phyloP scores from a whole-genome alignment of 2,888 invertebrate species.

The Halictus quadricinctus region DNA sequence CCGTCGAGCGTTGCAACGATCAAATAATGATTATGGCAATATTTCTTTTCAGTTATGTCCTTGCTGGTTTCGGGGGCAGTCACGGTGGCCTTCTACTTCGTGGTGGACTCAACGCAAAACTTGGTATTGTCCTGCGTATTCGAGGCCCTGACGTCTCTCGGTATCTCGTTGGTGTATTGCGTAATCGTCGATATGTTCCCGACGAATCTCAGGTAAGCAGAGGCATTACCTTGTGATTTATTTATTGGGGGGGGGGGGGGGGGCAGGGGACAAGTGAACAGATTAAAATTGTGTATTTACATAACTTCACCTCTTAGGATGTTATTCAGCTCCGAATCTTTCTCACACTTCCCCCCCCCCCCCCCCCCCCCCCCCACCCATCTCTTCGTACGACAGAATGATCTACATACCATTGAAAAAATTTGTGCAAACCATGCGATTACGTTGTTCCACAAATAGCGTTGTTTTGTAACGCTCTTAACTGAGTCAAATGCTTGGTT shows the following conservation, averaged over 20 bases:
- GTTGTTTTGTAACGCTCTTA: background rate
- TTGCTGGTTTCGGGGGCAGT: constrained; percentile 89
- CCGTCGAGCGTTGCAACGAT: background rate
- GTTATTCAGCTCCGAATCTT: background rate
- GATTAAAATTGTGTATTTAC: background rate
- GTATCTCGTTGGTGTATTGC: constrained; percentile 91
- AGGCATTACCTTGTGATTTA: constrained; percentile 31
- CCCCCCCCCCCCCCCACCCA: background rate
- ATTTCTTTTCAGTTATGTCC: constrained; percentile 86
- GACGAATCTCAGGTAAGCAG: constrained; percentile 89
- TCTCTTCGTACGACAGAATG: background rate
- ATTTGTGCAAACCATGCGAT: background rate
- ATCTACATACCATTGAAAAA: background rate
- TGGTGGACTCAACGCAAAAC: constrained; percentile 88
- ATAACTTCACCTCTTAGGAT: background rate
- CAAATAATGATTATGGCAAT: background rate
- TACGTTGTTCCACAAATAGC: background rate
- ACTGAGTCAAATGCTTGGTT: background rate
- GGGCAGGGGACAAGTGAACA: background rate
- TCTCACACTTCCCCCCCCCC: background rate
- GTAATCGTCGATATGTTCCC: constrained; percentile 92
- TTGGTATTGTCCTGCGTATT: constrained; percentile 90
- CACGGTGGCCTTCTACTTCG: constrained; percentile 90
- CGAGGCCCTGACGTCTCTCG: constrained; percentile 91
- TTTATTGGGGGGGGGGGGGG: constrained; percentile 27